A percentile compares a stretch with the other conserved stretches of the same genome.
These are phyloP conservation scores for Enteromius argenteus DNA, from an alignment of 2,797 vertebrate species.

Conservation along the genomic window DNA sequence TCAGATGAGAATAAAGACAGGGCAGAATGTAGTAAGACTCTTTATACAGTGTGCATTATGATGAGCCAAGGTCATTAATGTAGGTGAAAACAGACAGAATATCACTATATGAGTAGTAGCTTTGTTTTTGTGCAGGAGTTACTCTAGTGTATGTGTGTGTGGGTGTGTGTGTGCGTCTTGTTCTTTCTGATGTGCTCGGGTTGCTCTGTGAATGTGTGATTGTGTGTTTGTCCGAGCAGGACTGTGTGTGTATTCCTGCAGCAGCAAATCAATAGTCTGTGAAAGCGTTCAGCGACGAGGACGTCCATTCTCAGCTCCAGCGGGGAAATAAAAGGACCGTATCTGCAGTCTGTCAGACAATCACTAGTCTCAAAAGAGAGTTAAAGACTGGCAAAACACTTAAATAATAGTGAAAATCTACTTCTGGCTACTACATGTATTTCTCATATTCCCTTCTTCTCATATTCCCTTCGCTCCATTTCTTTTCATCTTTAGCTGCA, in stretches of 20 bases:
- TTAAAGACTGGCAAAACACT: background rate
- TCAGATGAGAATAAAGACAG: background rate
- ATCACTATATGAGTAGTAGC: background rate
- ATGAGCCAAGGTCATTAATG: background rate
- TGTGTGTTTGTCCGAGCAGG: background rate
- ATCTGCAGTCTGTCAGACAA: background rate
- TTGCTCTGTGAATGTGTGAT: background rate
- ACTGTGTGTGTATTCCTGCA: background rate
- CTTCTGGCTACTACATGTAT: background rate
- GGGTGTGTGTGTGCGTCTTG: background rate
- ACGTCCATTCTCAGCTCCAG: slow-evolving; percentile 17
- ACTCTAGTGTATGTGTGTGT: background rate
- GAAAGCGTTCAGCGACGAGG: slow-evolving; percentile 2
- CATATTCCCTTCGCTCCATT: background rate
- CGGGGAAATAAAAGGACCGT: background rate
- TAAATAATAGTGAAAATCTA: background rate
- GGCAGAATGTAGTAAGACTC: background rate
- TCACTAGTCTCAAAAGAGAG: background rate
- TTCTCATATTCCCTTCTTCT: background rate
- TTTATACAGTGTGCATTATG: background rate
- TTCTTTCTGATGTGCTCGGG: background rate
- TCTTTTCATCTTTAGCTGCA: background rate
- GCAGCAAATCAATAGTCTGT: background rate
- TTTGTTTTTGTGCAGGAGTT: background rate
- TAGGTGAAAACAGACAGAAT: background rate